Evolutionary conservation across 2,113 vertebrate genomes (phyloP).

Genomic region (Colaptes auratus): DNA sequence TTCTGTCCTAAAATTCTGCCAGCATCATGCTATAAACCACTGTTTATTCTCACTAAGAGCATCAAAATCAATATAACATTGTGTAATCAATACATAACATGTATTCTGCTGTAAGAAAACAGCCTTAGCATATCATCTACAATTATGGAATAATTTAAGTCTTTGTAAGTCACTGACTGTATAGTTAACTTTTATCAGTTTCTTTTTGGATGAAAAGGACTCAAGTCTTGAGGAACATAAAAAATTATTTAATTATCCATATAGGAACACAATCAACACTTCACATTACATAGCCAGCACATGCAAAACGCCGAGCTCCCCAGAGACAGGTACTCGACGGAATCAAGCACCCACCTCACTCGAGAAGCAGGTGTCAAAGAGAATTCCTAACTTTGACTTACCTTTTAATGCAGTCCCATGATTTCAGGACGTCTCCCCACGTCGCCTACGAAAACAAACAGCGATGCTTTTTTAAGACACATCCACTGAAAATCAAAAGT

Average conservation of each 20-base stretch:
- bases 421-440: neutral
- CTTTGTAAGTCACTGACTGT: neutral
- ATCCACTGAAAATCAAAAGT: neutral
- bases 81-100: no score
- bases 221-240: neutral
- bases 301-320: neutral
- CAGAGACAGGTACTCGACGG: neutral
- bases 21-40: neutral
- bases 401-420: neutral
- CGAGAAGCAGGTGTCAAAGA: neutral
- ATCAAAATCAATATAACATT: neutral
- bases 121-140: neutral
- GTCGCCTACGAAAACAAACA: constrained; percentile 18
- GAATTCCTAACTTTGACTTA: neutral
- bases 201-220: neutral
- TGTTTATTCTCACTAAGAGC: neutral
- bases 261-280: neutral
- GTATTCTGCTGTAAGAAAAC: neutral
- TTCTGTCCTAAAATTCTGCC: neutral
- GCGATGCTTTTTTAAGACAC: neutral
- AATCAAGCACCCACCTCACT: neutral
- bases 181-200: neutral
- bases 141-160: neutral
- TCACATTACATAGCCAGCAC: neutral
- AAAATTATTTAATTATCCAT: neutral